These are phyloP conservation scores for Gymnocheta viridis DNA, from an alignment of 2,888 invertebrate species.

Conservation along the genomic window DNA sequence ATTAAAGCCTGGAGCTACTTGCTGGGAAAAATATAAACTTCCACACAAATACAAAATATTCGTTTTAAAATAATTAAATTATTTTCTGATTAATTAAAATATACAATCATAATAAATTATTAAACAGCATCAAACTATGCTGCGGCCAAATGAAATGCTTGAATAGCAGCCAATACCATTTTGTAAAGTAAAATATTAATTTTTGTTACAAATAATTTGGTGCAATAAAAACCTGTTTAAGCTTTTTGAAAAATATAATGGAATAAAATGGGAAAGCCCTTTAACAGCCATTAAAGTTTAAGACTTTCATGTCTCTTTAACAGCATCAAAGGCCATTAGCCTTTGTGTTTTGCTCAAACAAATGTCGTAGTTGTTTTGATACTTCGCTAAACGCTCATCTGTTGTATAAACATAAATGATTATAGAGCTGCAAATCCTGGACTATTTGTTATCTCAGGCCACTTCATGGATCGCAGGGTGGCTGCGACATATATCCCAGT, in stretches of 20 bases:
- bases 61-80: slow-evolving; percentile 67
- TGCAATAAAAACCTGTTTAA: not conserved
- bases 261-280: slow-evolving; percentile 15
- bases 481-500: too few relatives aligned
- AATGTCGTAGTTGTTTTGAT: slow-evolving; percentile 15
- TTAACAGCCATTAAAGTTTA: slow-evolving; percentile 59
- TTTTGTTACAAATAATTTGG: not conserved
- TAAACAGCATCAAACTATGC: slow-evolving; percentile 41
- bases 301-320: slow-evolving; percentile 47
- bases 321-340: slow-evolving; percentile 2
- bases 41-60: slow-evolving; percentile 11
- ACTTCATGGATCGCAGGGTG: too few relatives aligned
- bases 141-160: slow-evolving; percentile 48
- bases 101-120: slow-evolving; percentile 21
- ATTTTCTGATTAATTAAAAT: slow-evolving; percentile 62
- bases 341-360: slow-evolving; percentile 56
- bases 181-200: not conserved
- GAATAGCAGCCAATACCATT: not conserved
- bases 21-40: not conserved
- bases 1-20: slow-evolving; percentile 57
- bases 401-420: slow-evolving; percentile 53
- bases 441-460: too few relatives aligned
- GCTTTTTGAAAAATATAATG: not conserved
- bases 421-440: too few relatives aligned
- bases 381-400: slow-evolving; percentile 66